A percentile compares a stretch with the other conserved stretches of the same genome.
Conservation (phyloP, 2,888 invertebrate species). For the Diarsia rubi region DNA sequence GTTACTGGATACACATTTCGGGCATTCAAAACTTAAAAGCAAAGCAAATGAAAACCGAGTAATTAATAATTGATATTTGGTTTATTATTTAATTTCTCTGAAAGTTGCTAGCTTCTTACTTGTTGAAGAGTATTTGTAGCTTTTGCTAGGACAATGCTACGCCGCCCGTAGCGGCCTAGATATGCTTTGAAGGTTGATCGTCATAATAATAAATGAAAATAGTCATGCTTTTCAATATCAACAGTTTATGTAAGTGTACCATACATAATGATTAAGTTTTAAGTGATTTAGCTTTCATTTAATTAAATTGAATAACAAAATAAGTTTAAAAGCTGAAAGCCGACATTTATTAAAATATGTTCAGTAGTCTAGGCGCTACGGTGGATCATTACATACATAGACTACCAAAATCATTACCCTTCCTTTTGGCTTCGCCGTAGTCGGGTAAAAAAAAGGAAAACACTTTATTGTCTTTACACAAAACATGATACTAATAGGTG, state of each 20-base stretch:
- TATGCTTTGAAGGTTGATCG: background rate
- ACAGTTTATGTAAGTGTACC: background rate
- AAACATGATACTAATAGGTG: background rate
- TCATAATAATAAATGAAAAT: background rate
- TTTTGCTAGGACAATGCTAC: constrained; percentile 7
- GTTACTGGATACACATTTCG: background rate
- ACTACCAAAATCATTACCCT: too few species aligned
- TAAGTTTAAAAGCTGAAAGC: too few species aligned
- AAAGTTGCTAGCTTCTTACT: background rate
- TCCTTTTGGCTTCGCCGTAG: too few species aligned
- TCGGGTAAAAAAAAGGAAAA: too few species aligned
- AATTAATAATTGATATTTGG: background rate
- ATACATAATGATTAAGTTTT: background rate
- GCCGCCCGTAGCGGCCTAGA: constrained; percentile 12
- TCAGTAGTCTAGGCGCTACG: too few species aligned
- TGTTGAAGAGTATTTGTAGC: background rate
- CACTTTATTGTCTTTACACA: background rate
- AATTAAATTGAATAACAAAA: background rate
- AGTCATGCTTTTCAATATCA: background rate
- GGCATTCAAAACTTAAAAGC: background rate
- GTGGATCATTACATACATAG: too few species aligned
- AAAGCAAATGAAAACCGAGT: background rate
- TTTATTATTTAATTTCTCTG: background rate
- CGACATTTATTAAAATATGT: too few species aligned
- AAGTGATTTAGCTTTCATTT: background rate